phyloP scores from a whole-genome alignment of 2,113 vertebrate species.

The Sturnira hondurensis region DNA sequence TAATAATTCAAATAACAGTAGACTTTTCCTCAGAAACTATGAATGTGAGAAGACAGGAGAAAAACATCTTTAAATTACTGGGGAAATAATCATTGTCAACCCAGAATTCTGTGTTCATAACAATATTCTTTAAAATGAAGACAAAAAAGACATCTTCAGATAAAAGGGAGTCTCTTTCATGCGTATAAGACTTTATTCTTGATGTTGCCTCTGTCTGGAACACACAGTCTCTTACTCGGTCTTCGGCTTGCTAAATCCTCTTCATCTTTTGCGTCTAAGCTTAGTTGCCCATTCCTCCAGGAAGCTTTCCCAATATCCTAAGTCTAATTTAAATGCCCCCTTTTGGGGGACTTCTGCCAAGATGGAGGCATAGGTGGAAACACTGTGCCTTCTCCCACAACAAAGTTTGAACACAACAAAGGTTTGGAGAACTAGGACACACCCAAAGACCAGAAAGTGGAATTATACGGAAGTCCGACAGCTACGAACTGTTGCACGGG shows the following conservation, averaged over 20 bases:
- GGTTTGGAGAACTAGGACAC: no score
- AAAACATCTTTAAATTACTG: neutral
- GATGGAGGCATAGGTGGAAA: no score
- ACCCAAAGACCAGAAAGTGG: no score
- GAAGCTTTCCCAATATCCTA: neutral
- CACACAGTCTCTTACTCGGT: neutral
- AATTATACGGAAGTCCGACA: no score
- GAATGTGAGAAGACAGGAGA: neutral
- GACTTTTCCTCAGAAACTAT: neutral
- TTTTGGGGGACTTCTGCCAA: no score
- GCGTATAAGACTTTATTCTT: neutral
- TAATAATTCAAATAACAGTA: neutral
- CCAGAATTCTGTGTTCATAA: neutral
- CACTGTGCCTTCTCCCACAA: no score
- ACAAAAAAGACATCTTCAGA: constrained; percentile 32
- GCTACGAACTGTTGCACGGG: no score
- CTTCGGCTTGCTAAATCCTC: constrained; percentile 8
- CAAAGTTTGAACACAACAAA: no score
- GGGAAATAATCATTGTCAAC: neutral
- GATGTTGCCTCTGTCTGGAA: neutral
- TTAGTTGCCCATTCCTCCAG: constrained; percentile 17
- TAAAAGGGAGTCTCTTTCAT: neutral
- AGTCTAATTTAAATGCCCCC: neutral
- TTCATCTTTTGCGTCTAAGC: neutral
- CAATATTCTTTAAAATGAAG: neutral